Base-by-base conservation (phyloP, 2,888 invertebrate genomes). In the Dione juno region DNA sequence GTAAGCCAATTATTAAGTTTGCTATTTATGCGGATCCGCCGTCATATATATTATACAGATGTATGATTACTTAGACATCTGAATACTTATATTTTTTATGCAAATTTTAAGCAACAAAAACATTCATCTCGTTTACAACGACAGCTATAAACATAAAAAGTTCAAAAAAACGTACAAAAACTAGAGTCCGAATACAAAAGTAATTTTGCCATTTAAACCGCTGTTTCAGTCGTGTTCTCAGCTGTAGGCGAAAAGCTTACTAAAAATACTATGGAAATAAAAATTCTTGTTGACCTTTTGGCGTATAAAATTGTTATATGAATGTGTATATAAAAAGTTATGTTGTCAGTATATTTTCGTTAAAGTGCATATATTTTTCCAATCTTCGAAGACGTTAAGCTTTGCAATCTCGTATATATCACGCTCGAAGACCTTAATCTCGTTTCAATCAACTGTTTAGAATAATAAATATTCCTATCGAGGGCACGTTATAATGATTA, bases 381-480 rank as follows among this genome's bases (percentile, higher is more conserved):
- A 57, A 66, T 73, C 68, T 70, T 66, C 63, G 37, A 61, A 53
- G 40, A 68, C 66, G 70, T 70, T 70, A 71, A 63, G 40, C 57
- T 53, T 45, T 66, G 57, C 61, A 70, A 73, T 73, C 66, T 66
- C 66, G 54, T 35, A 28, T 66, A 61, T 21, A 41, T 63, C 58
- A 52, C 58, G 59, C 65, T 61, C 66, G 28, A 67, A 71, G 57
- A 45, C 58, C 43, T 58, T 67, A 28, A 57, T 66, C 69, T 48
- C 64, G 45, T 67, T 71, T 71, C 71, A 73, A 73, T 73, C 70
- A 73, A 16, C 54, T 61, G 68, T 67, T 76, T 73, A 73, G 72
- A 75, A 74, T 74, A 75, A 76, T 77, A 54, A 54, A 54, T 54
- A 37, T 54, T 54, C 35, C 5, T n/a, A 10, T n/a, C n/a, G 54